Evolutionary conservation across 1,140 invertebrate genomes (phyloP).

Genomic region (Pomacea maculata): DNA sequence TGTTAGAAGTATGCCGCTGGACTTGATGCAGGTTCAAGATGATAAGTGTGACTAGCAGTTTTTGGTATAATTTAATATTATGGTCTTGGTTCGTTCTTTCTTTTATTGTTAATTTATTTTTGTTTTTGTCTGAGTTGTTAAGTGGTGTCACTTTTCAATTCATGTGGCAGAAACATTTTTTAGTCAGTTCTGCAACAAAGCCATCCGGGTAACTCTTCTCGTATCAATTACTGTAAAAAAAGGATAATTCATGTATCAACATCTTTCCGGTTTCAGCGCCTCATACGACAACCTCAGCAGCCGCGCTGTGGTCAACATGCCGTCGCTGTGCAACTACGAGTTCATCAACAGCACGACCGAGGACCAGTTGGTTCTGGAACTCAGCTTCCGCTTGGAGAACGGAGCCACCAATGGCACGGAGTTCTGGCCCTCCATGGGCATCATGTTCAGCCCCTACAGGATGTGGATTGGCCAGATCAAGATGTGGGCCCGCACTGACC

Average conservation of each 20-base stretch:
- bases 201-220: too few species aligned
- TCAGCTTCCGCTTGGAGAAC: conserved; percentile 38
- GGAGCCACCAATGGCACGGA: conserved; percentile 28
- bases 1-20: too few species aligned
- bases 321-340: conserved; percentile 42
- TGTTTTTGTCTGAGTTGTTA: too few species aligned
- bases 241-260: neutral
- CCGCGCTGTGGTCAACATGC: conserved; percentile 35
- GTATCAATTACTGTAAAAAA: too few species aligned
- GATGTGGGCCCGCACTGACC: neutral
- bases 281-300: conserved; percentile 15
- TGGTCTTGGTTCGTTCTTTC: too few species aligned
- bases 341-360: conserved; percentile 18
- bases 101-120: too few species aligned
- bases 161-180: too few species aligned
- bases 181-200: too few species aligned
- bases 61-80: too few species aligned
- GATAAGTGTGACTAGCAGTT: too few species aligned
- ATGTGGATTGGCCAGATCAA: conserved; percentile 49
- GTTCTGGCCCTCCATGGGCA: conserved; percentile 39
- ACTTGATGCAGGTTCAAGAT: too few species aligned
- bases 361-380: conserved; percentile 34
- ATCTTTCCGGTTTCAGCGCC: neutral
- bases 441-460: conserved; percentile 34
- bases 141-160: too few species aligned